Percentiles rank a stretch among this genome's conserved stretches.
These are phyloP conservation scores for Hucho hucho DNA, from an alignment of 2,113 vertebrate species.

Conservation along the genomic window DNA sequence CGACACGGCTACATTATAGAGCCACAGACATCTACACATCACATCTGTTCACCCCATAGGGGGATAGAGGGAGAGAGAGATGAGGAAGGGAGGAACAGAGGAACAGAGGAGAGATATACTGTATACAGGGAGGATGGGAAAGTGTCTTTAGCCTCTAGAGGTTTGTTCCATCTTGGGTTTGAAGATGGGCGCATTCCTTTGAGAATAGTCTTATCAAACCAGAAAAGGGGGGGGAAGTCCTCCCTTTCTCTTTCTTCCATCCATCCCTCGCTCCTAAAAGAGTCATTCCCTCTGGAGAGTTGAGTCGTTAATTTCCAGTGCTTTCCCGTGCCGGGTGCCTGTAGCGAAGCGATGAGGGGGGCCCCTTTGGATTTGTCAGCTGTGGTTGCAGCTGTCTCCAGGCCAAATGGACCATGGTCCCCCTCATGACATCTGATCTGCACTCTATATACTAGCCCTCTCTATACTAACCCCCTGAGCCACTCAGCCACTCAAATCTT, in stretches of 20 bases:
- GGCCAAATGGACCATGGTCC: constrained; percentile 73
- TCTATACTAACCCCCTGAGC: background rate
- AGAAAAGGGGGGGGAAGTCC: background rate
- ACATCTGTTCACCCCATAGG: constrained; percentile 68
- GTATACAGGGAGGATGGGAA: no score
- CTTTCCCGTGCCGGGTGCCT: constrained; percentile 64
- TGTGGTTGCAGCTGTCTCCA: constrained; percentile 73
- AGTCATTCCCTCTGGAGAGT: constrained; percentile 54
- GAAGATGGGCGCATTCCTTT: background rate
- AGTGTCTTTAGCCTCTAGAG: constrained; percentile 2
- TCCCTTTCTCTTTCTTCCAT: background rate
- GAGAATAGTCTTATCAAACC: background rate
- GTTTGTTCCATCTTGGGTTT: constrained; percentile 37
- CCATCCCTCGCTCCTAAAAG: background rate
- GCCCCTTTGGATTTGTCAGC: constrained; percentile 74
- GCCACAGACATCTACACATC: constrained; percentile 60
- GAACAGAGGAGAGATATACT: no score
- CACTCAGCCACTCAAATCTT: background rate
- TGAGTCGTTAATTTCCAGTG: constrained; percentile 69
- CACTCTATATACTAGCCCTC: constrained; percentile 7
- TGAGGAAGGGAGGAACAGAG: background rate
- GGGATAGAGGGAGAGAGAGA: constrained; percentile 5
- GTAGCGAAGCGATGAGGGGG: constrained; percentile 37
- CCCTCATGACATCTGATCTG: constrained; percentile 69
- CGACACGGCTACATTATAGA: constrained; percentile 59